Base-by-base conservation (phyloP, 2,113 vertebrate species). In the Xyliphius kryptos region DNA sequence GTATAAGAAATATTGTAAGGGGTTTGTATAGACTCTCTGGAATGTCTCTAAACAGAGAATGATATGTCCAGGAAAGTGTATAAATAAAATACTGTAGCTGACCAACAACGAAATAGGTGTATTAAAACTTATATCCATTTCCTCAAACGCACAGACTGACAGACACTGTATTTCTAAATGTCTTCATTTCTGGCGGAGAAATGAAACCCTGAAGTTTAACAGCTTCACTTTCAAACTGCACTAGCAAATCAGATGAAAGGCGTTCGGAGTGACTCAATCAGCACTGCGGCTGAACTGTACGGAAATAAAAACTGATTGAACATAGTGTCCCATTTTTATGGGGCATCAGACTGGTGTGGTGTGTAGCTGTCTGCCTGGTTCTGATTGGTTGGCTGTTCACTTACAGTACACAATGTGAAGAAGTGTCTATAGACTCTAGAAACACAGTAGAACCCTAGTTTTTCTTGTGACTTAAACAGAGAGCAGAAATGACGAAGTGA, bases 201-300 rank as follows among this genome's bases (percentile, higher is more conserved):
- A n/a, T n/a, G n/a, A n/a, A n/a, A n/a, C n/a, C n/a, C n/a, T n/a
- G 40, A 13, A 57, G 55, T 22, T 57, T 43, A 43, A 43, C 56
- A 22, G 38, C 40, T 20, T 10, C 73, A 13, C 78, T 83, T 79
- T 82, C 76, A 82, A 77, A 76, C 71, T 60, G 10, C 8, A 59
- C n/a, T 47, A 22, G 9, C 41, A 59, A 46, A 36, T 59, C 56
- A 59, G 56, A 43, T 59, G 41, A 59, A 46, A 47, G 10, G 46
- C n/a, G 47, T 46, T 13, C 14, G 9, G 14, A 16, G 9, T 26
- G 11, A 8, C 5, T 9, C 9, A 43, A 43, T 43, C 40, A 12
- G 40, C 40, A 43, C 9, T 43, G 13, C 5, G 40, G 40, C 40
- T 13, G 13, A 12, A 21, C 20, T 59, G 56, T 46, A 41, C 44